A percentile compares a stretch with the other conserved stretches of the same genome.
Evolutionary conservation across 1,140 invertebrate species (phyloP).

Genomic region (Trichonephila inaurata): DNA sequence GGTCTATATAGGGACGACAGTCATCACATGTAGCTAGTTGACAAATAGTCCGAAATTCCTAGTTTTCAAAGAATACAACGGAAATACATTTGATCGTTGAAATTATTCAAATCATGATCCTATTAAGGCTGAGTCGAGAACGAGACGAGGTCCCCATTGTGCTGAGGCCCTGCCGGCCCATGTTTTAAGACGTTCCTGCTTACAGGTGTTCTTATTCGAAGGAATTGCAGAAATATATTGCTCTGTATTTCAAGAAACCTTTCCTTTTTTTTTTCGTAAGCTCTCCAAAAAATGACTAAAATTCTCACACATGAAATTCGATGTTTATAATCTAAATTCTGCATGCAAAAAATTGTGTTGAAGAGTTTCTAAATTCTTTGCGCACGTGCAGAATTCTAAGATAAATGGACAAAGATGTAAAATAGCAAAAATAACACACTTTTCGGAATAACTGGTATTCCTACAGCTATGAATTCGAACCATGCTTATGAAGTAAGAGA

Average conservation of each 20-base stretch:
- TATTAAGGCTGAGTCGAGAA: too few species aligned
- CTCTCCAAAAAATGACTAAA: conserved; percentile 22
- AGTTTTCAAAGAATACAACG: too few species aligned
- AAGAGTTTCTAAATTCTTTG: conserved; percentile 7
- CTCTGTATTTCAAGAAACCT: not conserved
- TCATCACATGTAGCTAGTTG: too few species aligned
- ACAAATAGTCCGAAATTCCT: too few species aligned
- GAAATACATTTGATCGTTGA: too few species aligned
- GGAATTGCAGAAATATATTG: too few species aligned
- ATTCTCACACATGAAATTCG: conserved; percentile 18
- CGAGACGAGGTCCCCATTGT: too few species aligned
- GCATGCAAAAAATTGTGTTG: conserved; percentile 48
- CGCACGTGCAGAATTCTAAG: conserved; percentile 29
- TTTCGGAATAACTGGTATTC: not conserved
- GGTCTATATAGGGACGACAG: too few species aligned
- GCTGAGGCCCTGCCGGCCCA: too few species aligned
- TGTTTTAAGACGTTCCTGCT: too few species aligned
- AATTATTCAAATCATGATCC: too few species aligned
- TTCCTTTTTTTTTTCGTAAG: not conserved
- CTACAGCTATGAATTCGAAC: not conserved
- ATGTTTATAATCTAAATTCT: conserved; percentile 41
- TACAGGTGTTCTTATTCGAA: too few species aligned
- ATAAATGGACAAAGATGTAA: not conserved
- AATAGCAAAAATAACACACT: conserved; percentile 14
- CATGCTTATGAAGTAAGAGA: not conserved